Base-by-base conservation (phyloP, 2,113 vertebrate genomes). In the Gambusia holbrooki region DNA sequence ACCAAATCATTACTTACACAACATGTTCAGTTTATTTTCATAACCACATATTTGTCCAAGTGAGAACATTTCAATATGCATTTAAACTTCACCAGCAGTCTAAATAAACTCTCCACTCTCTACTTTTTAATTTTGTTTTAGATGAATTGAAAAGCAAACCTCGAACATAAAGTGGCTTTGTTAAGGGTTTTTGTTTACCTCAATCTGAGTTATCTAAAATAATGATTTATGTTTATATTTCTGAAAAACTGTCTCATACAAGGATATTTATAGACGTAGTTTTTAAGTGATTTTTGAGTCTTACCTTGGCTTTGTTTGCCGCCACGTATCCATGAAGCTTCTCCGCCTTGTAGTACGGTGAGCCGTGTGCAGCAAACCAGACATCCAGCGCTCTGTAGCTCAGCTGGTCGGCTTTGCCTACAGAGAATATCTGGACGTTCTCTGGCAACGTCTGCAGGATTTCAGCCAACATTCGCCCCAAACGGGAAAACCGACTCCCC, bases 261-360 rank as follows among this genome's bases (percentile, higher is more conserved):
- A 48, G 45, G 17, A 48, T 48, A 64, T 64, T 9, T 33, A 63
- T 19, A 62, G 35, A n/a, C 5, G 30, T 5, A 25, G 13, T 66
- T 66, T 33, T 64, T 22, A 22, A 30, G 33, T 5, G 12, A 13
- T 68, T 62, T 69, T 62, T 19, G 15, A 62, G 19, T 0, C 51
- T 33, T 22, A 97, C 96, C 95, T 94, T 92, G 0, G 74, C 84
- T 89, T 89, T 96, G 82, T 94, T 93, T 0, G 89, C 93, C 2
- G 94, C 95, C 73, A 97, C 87, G 8, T 94, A 94, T 45, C 96
- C 96, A 9, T 95, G 96, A 35, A 97, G 94, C 84, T 95, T 97
- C 90, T 96, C 96, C 1, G 94, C 79, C 86, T 90, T 95, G 84
- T 95, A 95, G 81, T 94, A 95, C 3, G 95, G 90, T 0, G 95